phyloP scores from a whole-genome alignment of 2,113 vertebrate genomes.

The Shinisaurus crocodilurus region DNA sequence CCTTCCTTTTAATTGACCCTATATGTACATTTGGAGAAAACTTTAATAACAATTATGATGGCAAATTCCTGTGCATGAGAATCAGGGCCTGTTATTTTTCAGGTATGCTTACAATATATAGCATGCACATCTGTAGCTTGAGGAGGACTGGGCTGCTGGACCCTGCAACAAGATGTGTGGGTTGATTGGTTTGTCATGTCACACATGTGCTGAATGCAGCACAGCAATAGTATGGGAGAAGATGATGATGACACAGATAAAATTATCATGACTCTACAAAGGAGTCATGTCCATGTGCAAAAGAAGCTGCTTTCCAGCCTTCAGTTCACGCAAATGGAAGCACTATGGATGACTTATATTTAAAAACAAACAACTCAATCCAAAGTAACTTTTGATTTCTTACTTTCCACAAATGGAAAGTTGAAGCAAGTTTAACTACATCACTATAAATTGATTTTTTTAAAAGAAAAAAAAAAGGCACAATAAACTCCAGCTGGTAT shows the following conservation, averaged over 20 bases:
- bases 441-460: conserved; percentile 18
- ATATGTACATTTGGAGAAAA: not conserved
- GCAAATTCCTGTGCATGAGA: not conserved
- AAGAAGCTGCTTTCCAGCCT: not conserved
- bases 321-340: not conserved
- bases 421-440: conserved; percentile 26
- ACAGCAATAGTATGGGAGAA: not conserved
- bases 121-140: not conserved
- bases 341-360: not conserved
- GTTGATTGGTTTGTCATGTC: not conserved
- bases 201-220: not conserved
- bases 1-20: not conserved
- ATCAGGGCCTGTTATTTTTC: not conserved
- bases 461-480: not conserved
- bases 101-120: not conserved
- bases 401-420: conserved; percentile 38
- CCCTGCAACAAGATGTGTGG: not conserved
- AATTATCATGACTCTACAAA: not conserved
- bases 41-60: not conserved
- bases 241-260: not conserved
- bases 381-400: conserved; percentile 35
- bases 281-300: not conserved
- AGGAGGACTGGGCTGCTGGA: not conserved
- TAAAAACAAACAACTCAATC: conserved; percentile 13
- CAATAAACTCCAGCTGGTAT: conserved; percentile 55